Evolutionary conservation across 2,113 vertebrate species (phyloP), one percentile per base, ranked within the genome.

Genomic region (Plestiodon gilberti): DNA sequence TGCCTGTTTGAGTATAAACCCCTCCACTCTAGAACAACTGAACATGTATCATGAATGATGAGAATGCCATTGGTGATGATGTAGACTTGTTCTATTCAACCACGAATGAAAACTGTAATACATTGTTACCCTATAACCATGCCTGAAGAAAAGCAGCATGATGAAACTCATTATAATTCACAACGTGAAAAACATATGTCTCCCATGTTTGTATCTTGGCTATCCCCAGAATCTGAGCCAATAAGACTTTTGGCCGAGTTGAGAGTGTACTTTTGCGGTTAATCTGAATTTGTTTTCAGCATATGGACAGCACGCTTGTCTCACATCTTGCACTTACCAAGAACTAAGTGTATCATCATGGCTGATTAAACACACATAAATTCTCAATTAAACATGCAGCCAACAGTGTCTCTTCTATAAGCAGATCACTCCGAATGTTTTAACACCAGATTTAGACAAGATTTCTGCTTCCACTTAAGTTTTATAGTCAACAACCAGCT

Each of bases 151-250:
- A 88, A 92, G 87, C 79, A 93, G 91, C 80, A 88, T 73, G 93
- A 94, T 94, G 91, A 92, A 95, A 93, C 92, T 80, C 81, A 77
- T 91, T 82, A 86, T 89, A 91, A 94, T 94, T 93, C 92, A 95
- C 86, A 83, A 78, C 89, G 80, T 82, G 78, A 88, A 89, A 73
- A 94, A 94, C 95, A 94, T 93, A 85, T 95, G 95, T 90, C 93
- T 95, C 88, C 91, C 91, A 95, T 92, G 94, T 81, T 90, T 89
- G 79, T 85, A 79, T 0, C 0, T 90, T 92, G 94, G 90, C 87
- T 90, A 86, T 85, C 81, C 83, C 80, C 88, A 94, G 83, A 92
- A 83, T 94, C 89, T 88, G 86, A 92, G 88, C 89, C 89, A 87
- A 40, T 81, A 75, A 93, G 73, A 81, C 43, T 28, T 86, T 92